Percentiles rank a stretch among this genome's conserved stretches.
Conservation (phyloP, 92 coral and sea anemone genomes). For the Epizoanthus stellaris region DNA sequence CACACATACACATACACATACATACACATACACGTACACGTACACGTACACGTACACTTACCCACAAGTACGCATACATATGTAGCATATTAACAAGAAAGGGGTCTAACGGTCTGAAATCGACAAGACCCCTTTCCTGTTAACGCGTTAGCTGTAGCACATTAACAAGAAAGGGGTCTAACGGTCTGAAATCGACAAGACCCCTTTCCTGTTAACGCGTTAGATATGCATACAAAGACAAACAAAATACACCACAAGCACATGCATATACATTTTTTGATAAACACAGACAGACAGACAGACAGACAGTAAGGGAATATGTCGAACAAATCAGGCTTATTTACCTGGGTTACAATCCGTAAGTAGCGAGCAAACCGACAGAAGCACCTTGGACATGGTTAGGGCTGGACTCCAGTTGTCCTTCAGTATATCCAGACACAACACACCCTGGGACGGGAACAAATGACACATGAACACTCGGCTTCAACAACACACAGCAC, state of each 20-base stretch:
- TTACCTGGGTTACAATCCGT: constrained; percentile 95
- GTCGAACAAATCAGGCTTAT: not conserved
- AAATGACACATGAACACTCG: no score
- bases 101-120: no score
- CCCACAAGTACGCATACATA: not conserved
- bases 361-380: constrained; percentile 84
- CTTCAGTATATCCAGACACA: constrained; percentile 87
- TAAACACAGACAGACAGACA: not conserved
- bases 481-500: no score
- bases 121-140: no score
- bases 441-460: constrained; percentile 68
- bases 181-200: no score
- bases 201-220: no score
- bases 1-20: no score
- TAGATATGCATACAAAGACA: not conserved
- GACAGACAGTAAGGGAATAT: not conserved
- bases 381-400: constrained; percentile 88
- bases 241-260: not conserved
- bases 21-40: not conserved
- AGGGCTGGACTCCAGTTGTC: constrained; percentile 96
- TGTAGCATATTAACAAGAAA: no score
- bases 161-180: no score
- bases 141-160: no score
- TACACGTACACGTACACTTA: not conserved
- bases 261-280: not conserved